phyloP scores from a whole-genome alignment of 2,888 invertebrate genomes.

The Cataglyphis cursor region DNA sequence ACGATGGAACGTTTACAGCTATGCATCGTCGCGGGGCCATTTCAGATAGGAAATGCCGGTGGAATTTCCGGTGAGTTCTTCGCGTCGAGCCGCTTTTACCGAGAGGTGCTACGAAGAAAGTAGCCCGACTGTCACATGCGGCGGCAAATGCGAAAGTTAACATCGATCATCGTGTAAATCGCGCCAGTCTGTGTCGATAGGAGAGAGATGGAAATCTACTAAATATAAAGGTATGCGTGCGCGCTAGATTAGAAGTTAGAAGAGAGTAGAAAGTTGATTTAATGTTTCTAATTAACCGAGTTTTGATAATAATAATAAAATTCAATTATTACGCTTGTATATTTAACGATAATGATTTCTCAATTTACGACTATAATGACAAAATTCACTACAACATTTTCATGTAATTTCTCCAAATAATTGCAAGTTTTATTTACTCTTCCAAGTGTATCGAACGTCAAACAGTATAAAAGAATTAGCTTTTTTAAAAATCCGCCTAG shows the following conservation, averaged over 20 bases:
- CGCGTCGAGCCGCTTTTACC: conserved; percentile 6
- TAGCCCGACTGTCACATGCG: background rate
- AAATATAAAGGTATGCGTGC: background rate
- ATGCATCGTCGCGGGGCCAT: conserved; percentile 8
- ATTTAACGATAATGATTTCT: background rate
- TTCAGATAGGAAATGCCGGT: conserved; percentile 59
- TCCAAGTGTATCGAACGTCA: background rate
- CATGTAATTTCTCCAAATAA: background rate
- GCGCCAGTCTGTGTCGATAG: background rate
- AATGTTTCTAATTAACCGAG: background rate
- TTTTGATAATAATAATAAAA: background rate
- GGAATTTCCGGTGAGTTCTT: conserved; percentile 71
- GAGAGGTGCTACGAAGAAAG: conserved; percentile 36
- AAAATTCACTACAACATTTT: background rate
- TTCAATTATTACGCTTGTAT: background rate
- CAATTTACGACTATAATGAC: background rate
- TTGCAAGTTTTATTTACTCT: background rate
- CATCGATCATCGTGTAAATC: conserved; percentile 6
- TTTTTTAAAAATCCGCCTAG: background rate
- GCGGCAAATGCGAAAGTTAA: background rate
- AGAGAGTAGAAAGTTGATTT: background rate
- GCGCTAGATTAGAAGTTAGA: background rate
- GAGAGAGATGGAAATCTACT: background rate
- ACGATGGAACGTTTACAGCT: conserved; percentile 8
- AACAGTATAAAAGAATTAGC: background rate